Base-by-base conservation (phyloP, 2,888 invertebrate genomes). In the Amaurobius ferox region DNA sequence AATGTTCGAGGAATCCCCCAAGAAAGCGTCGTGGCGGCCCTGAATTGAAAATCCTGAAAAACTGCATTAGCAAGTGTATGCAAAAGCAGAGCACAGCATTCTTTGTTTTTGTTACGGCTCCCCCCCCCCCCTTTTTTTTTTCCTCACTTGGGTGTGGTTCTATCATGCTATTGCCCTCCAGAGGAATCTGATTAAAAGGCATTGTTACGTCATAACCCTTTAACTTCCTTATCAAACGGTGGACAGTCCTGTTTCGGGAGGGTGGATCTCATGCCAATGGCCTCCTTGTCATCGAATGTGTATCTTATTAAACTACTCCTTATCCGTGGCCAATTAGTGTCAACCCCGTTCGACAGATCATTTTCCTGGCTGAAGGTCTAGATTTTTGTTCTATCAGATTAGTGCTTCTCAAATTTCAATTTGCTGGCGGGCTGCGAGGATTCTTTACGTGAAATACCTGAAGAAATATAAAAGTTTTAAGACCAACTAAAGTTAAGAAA, bases 121-220 rank as follows among this genome's bases (percentile, higher is more conserved):
- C 23, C 23, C 3, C n/a, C n/a, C n/a, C n/a, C n/a, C n/a, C n/a
- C n/a, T n/a, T n/a, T n/a, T n/a, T n/a, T n/a, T 55, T 19, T 55
- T 55, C 2, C 9, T 35, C 5, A 35, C 23, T 23, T 23, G 55
- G 55, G 55, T 55, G 55, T 55, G 55, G 55, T 23, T 5, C 44
- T 23, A 23, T 5, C 16, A 55, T 23, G 55, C 23, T 55, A 11
- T 55, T 55, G 55, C 55, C 55, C 55, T 55, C 55, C 16, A 23
- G 23, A 55, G 55, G 55, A 55, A 55, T 55, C 55, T 55, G 55
- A 55, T 55, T 55, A 55, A 44, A 55, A 55, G 44, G 23, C 55
- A 55, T 55, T 55, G 55, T 55, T 55, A 55, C 55, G 55, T 55
- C 55, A 55, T 23, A 55, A 55, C 55, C 55, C 55, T 55, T 55